These are phyloP conservation scores for Heliangelus exortis DNA, from an alignment of 2,797 vertebrate genomes.

Conservation along the genomic window DNA sequence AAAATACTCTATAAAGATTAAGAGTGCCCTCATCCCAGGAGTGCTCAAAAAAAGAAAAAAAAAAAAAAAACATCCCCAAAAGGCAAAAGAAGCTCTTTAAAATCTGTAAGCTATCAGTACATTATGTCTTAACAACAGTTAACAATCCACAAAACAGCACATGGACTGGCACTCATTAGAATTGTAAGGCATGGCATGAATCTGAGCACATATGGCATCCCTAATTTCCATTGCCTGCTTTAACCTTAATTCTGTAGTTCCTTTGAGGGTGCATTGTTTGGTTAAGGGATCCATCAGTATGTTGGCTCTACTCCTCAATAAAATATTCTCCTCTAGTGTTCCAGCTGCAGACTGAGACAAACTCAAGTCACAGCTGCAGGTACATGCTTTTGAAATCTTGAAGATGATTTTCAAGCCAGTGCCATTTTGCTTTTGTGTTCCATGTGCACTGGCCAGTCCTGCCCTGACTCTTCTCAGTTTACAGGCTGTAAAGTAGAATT, in stretches of 20 bases:
- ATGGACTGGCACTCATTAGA: background rate
- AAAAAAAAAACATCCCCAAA: background rate
- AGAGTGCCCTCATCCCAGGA: background rate
- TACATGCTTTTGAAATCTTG: background rate
- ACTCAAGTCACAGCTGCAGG: background rate
- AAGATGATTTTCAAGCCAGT: background rate
- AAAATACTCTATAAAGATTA: conserved; percentile 26
- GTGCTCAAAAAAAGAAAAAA: background rate
- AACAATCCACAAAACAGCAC: background rate
- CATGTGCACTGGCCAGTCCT: background rate
- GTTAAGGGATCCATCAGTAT: background rate
- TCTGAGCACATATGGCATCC: background rate
- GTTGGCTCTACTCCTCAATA: background rate
- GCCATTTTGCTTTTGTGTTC: background rate
- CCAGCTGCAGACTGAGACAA: background rate
- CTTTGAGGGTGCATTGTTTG: background rate
- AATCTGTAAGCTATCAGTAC: background rate
- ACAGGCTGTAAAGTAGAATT: background rate
- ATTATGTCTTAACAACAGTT: background rate
- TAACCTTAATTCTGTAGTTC: background rate
- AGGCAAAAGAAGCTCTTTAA: background rate
- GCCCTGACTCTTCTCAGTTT: background rate
- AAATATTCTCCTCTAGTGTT: background rate
- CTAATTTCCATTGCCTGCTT: background rate
- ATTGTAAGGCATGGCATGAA: background rate